A percentile compares a stretch with the other conserved stretches of the same genome.
Conservation (phyloP, 2,113 vertebrate species). For the Azemiops feae region DNA sequence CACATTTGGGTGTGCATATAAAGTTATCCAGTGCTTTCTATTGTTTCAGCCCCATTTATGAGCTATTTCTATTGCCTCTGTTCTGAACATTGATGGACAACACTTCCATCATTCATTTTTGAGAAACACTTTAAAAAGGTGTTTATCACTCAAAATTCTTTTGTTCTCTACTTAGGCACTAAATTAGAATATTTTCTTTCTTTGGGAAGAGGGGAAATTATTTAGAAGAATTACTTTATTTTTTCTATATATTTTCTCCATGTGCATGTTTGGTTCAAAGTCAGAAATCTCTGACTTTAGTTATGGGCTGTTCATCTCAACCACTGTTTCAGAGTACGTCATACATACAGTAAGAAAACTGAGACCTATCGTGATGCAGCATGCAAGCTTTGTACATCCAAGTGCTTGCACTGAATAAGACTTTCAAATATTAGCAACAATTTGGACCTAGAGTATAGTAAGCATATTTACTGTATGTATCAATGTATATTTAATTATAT, state of each 20-base stretch:
- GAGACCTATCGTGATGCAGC: neutral
- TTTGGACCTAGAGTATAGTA: too few relatives aligned
- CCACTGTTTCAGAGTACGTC: neutral
- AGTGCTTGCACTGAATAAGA: neutral
- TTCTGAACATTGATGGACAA: neutral
- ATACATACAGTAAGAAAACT: neutral
- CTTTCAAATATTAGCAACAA: neutral
- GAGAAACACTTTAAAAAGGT: neutral
- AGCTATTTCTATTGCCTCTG: neutral
- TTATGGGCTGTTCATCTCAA: neutral
- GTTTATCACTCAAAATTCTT: neutral
- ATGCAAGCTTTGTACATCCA: neutral
- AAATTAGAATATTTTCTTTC: slow-evolving; percentile 28
- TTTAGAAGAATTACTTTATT: neutral
- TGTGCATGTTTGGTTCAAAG: slow-evolving; percentile 1
- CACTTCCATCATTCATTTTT: neutral
- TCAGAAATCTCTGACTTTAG: neutral
- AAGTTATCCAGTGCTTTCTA: neutral
- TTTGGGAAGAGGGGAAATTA: neutral
- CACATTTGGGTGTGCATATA: neutral
- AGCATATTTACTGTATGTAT: neutral
- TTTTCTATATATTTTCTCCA: neutral
- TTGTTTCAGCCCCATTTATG: neutral
- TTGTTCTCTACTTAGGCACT: neutral
- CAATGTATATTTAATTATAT: neutral